Conservation (phyloP, 1,140 invertebrate species). For the Orussus abietinus region DNA sequence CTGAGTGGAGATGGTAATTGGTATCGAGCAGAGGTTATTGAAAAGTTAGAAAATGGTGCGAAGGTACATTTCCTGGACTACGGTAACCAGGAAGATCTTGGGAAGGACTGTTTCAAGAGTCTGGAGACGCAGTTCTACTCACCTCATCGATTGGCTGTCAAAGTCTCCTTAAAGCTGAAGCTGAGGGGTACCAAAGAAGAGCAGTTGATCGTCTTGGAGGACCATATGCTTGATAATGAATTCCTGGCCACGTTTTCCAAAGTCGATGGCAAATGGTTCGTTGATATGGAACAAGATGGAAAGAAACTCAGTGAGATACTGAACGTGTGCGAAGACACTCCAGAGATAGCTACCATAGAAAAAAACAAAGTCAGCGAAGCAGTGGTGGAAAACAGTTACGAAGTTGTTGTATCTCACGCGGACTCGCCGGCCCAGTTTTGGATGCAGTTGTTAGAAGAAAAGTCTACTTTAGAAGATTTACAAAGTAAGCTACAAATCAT, state of each 20-base stretch:
- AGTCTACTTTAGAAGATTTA: conserved; percentile 24
- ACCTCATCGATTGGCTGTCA: conserved; percentile 54
- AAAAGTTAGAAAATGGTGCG: conserved; percentile 15
- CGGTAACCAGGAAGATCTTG: conserved; percentile 50
- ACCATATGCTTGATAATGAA: conserved; percentile 25
- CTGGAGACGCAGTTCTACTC: conserved; percentile 57
- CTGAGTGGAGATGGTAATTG: conserved; percentile 61
- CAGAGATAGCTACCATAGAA: too few relatives aligned
- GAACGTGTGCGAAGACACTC: too few relatives aligned
- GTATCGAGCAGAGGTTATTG: conserved; percentile 40
- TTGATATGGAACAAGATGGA: conserved; percentile 29
- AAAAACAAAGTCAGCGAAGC: conserved; percentile 14
- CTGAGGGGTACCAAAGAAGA: conserved; percentile 36
- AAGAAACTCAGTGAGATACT: conserved; percentile 38
- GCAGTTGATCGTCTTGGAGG: conserved; percentile 31
- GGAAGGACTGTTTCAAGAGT: conserved; percentile 19
- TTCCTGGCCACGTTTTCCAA: conserved; percentile 38
- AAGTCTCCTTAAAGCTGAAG: conserved; percentile 41
- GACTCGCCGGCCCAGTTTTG: conserved; percentile 44
- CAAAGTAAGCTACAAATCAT: conserved; percentile 59
- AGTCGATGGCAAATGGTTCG: conserved; percentile 38
- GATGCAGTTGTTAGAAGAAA: conserved; percentile 29
- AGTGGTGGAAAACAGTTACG: conserved; percentile 27
- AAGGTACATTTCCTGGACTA: conserved; percentile 55
- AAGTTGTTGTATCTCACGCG: conserved; percentile 30